These are phyloP conservation scores for Pristionchus maxplancki DNA, from an alignment of 2,888 invertebrate genomes.

Conservation along the genomic window DNA sequence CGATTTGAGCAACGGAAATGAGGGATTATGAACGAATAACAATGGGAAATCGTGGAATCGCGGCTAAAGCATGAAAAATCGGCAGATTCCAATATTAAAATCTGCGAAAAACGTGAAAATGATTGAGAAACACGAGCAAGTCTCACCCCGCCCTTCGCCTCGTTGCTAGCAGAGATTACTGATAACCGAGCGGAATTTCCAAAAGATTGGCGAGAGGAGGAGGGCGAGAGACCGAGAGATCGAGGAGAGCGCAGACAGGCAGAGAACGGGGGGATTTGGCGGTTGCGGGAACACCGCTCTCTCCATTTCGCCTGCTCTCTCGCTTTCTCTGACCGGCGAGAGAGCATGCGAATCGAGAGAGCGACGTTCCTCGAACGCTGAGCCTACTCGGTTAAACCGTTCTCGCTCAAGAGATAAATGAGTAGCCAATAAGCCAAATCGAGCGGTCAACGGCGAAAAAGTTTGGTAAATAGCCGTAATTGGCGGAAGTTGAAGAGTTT, in stretches of 20 bases:
- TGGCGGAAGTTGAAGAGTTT: not conserved
- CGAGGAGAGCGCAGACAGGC: not conserved
- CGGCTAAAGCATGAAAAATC: no score
- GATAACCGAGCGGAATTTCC: conserved; percentile 18
- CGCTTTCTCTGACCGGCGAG: not conserved
- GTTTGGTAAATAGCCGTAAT: not conserved
- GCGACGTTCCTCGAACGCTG: not conserved
- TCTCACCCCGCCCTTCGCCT: not conserved
- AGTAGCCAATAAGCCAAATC: not conserved
- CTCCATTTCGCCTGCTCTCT: not conserved
- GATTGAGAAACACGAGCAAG: not conserved
- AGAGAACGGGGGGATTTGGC: not conserved
- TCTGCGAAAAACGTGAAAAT: not conserved
- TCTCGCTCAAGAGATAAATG: no score
- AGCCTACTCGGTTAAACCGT: no score
- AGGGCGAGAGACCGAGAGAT: not conserved
- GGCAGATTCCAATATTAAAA: no score
- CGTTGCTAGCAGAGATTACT: not conserved
- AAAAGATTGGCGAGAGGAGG: not conserved
- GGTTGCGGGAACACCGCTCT: not conserved
- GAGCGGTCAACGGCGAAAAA: not conserved
- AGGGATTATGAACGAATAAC: not conserved
- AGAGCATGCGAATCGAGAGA: not conserved
- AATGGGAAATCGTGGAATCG: not conserved
- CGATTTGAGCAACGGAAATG: not conserved